A percentile compares a stretch with the other conserved stretches of the same genome.
Conservation (phyloP, 1,140 invertebrate species). For the Aethina tumida region DNA sequence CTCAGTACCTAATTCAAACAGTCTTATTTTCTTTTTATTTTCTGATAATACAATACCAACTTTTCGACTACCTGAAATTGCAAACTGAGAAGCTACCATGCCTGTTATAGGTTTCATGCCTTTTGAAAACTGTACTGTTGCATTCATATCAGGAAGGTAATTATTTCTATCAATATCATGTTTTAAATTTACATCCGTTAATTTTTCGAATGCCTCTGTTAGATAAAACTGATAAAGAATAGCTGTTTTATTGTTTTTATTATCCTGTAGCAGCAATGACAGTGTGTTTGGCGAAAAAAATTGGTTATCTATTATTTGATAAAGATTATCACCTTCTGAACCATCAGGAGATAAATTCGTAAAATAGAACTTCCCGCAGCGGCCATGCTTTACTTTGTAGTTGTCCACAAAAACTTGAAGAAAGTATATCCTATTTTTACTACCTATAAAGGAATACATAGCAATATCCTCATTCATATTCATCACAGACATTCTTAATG, state of each 20-base stretch:
- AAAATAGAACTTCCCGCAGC: slow-evolving; percentile 27
- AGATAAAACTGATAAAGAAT: slow-evolving; percentile 59
- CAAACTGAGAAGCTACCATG: slow-evolving; percentile 59
- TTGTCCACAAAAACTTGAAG: slow-evolving; percentile 14
- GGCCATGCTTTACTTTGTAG: slow-evolving; percentile 3
- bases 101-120: slow-evolving; percentile 55
- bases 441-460: slow-evolving; percentile 20
- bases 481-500: slow-evolving; percentile 36
- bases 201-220: slow-evolving; percentile 38
- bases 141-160: slow-evolving; percentile 17
- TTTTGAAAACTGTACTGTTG: slow-evolving; percentile 24
- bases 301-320: slow-evolving; percentile 54
- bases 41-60: slow-evolving; percentile 79
- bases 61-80: slow-evolving; percentile 80
- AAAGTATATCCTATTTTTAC: slow-evolving; percentile 14
- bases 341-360: slow-evolving; percentile 6
- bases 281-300: slow-evolving; percentile 74
- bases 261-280: slow-evolving; percentile 61
- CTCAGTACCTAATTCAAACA: slow-evolving; percentile 88
- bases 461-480: slow-evolving; percentile 31
- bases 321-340: slow-evolving; percentile 24
- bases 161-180: slow-evolving; percentile 41
- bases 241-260: slow-evolving; percentile 39
- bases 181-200: slow-evolving; percentile 36
- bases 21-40: slow-evolving; percentile 65